Percentiles rank a stretch among this genome's conserved stretches.
phyloP scores from a whole-genome alignment of 2,113 vertebrate genomes.

The Cricetomys ansorgei region DNA sequence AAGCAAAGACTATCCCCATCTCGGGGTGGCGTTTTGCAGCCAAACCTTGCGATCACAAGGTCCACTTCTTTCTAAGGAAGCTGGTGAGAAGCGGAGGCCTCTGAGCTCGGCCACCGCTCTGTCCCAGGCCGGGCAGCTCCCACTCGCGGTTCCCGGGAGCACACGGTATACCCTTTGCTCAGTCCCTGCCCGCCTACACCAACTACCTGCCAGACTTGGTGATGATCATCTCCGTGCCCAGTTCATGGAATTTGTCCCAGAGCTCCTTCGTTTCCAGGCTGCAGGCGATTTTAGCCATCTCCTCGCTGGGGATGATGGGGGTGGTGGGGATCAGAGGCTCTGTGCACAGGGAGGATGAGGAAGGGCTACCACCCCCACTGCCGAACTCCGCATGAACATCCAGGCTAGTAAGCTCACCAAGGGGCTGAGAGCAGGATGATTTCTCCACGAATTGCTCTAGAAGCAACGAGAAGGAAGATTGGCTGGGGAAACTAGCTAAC shows the following conservation, averaged over 20 bases:
- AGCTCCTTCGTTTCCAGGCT: constrained; percentile 98
- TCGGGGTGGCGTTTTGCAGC: fast-evolving
- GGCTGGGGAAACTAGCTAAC: background rate
- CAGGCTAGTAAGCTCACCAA: constrained; percentile 92
- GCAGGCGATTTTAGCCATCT: constrained; percentile 99
- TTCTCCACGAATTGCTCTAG: constrained; percentile 98
- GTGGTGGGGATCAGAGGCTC: constrained; percentile 97
- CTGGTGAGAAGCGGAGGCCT: background rate
- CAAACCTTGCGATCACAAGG: background rate
- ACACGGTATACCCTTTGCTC: background rate
- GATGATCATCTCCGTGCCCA: constrained; percentile 99
- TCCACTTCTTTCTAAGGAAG: background rate
- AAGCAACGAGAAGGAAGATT: background rate
- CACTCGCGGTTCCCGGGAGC: background rate
- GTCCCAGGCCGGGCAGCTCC: background rate
- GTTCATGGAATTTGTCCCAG: constrained; percentile 99
- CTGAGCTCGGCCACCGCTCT: background rate
- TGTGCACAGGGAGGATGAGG: constrained; percentile 91
- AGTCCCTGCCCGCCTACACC: fast-evolving
- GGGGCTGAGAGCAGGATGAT: constrained; percentile 92
- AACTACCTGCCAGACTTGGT: constrained; percentile 97
- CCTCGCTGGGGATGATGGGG: constrained; percentile 95
- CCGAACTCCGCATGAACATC: constrained; percentile 91
- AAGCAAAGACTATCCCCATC: background rate
- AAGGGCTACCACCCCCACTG: constrained; percentile 83